These are phyloP conservation scores for Poecilia gillii DNA, from an alignment of 2,797 vertebrate species.

Conservation along the genomic window DNA sequence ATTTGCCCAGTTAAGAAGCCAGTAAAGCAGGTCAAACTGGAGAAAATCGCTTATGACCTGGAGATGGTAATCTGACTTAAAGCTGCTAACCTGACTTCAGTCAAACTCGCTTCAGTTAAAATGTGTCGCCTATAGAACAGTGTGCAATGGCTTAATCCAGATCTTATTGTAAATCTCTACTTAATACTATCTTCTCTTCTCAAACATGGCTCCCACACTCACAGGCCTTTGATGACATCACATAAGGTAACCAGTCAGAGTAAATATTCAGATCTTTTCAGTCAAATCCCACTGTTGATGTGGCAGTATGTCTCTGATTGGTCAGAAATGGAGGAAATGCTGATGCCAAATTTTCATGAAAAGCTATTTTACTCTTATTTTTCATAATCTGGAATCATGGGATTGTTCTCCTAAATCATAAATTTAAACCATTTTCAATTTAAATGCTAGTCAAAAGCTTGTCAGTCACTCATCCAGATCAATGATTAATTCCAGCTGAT, in stretches of 20 bases:
- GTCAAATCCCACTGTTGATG: background rate
- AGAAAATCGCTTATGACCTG: slow-evolving; percentile 67
- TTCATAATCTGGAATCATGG: background rate
- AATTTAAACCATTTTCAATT: background rate
- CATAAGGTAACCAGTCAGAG: background rate
- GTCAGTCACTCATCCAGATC: background rate
- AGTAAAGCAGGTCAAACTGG: background rate
- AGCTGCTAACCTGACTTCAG: background rate
- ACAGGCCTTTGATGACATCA: background rate
- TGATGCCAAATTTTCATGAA: background rate
- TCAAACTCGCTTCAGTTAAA: background rate
- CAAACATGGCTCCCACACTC: background rate
- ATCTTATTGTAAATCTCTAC: background rate
- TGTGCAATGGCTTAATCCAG: background rate
- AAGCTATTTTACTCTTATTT: background rate
- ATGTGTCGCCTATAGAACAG: background rate
- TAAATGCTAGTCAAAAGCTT: background rate
- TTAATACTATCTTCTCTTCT: background rate
- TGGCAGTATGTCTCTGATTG: background rate
- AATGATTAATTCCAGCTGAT: background rate
- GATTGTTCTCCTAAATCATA: background rate
- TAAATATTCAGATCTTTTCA: background rate
- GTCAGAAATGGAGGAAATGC: background rate
- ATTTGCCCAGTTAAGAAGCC: background rate
- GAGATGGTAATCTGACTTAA: slow-evolving; percentile 64